Evolutionary conservation across 2,113 vertebrate species (phyloP), one percentile per base, ranked within the genome.

Genomic region (Cynoglossus semilaevis): DNA sequence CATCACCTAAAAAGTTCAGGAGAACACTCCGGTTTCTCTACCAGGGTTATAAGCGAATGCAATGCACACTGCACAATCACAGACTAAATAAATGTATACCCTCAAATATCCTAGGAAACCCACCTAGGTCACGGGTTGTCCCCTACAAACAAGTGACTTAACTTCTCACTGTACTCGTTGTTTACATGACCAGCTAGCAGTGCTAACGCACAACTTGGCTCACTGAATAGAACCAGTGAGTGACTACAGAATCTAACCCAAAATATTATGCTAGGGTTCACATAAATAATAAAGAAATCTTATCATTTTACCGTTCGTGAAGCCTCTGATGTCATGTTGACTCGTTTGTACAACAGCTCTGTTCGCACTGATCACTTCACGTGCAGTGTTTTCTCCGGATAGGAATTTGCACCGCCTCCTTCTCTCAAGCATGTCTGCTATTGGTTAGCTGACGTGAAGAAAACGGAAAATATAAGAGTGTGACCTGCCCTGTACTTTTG

Each of bases 221-320:
- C 59, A n/a, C 19, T 6, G 7, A 10, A 22, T 4, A 34, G 37
- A 34, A 22, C 19, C 45, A 67, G 34, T 44, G 36, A 22, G 11
- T 58, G 17, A 2, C 2, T 15, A 50, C 45, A 50, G 49, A 60
- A 11, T 48, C 29, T 1, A 41, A 18, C 11, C 15, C 29, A 16
- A 1, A 17, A 14, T 22, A 14, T 2, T 14, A 2, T 10, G 1
- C 16, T 51, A 35, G 4, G 1, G 1, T 37, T 1, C n/a, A 11
- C 2, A 15, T 1, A 15, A 40, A n/a, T 42, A 42, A 38, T 8
- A 17, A n/a, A 9, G 1, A 9, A 2, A 14, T 4, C 44, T 22
- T 10, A 8, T 52, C n/a, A n/a, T 37, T 42, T 85, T 88, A 91
- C 90, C 85, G 58, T 73, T 79, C 70, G 74, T 8, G 67, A 74